Evolutionary conservation across 1,140 invertebrate genomes (phyloP).

Genomic region (Trissolcus basalis): DNA sequence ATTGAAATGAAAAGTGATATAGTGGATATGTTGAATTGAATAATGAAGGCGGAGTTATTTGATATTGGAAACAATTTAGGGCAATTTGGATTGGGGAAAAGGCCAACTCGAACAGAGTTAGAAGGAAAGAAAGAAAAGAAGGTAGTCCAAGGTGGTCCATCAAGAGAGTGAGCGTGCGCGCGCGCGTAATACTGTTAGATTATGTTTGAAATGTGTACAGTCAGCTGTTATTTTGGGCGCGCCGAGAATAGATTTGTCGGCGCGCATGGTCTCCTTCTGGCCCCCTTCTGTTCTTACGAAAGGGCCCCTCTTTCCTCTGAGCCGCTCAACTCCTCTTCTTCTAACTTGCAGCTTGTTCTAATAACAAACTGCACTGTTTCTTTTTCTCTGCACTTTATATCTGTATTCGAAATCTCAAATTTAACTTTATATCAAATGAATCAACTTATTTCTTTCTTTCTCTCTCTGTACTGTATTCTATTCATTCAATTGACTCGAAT

Average conservation of each 20-base stretch:
- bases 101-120: slow-evolving; percentile 19
- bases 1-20: neutral
- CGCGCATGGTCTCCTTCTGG: slow-evolving; percentile 55
- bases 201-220: slow-evolving; percentile 66
- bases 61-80: slow-evolving; percentile 39
- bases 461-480: too few species aligned
- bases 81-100: slow-evolving; percentile 40
- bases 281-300: slow-evolving; percentile 43
- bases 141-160: slow-evolving; percentile 56
- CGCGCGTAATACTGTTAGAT: slow-evolving; percentile 51
- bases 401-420: too few species aligned
- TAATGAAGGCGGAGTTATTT: neutral
- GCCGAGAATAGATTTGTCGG: slow-evolving; percentile 70
- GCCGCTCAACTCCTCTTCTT: slow-evolving; percentile 13
- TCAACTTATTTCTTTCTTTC: too few species aligned
- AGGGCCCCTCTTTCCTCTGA: slow-evolving; percentile 28
- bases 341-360: slow-evolving; percentile 42
- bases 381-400: too few species aligned
- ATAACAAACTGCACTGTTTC: slow-evolving; percentile 30
- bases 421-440: too few species aligned
- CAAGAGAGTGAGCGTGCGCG: slow-evolving; percentile 31
- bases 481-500: too few species aligned
- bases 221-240: slow-evolving; percentile 71
- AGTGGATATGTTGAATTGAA: neutral
- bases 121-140: slow-evolving; percentile 45